Evolutionary conservation across 2,797 vertebrate species (phyloP).

Genomic region (Benthosema pterotum): DNA sequence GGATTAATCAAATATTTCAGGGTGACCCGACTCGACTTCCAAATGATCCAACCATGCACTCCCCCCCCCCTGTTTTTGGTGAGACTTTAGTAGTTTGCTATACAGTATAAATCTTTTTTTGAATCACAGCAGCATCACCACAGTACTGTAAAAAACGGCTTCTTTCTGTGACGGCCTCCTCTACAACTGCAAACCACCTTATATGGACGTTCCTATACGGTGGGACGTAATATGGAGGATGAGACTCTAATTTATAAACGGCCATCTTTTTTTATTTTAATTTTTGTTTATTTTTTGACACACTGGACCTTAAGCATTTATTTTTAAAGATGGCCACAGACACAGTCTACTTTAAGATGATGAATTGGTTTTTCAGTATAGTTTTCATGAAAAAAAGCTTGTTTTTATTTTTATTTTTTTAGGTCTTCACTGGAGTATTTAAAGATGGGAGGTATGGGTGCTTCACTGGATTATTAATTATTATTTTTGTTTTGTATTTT

Average conservation of each 20-base stretch:
- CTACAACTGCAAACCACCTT: conserved; percentile 33
- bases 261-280: conserved; percentile 64
- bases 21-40: conserved; percentile 31
- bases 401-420: conserved; percentile 25
- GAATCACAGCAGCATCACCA: conserved; percentile 41
- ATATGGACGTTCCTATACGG: conserved; percentile 32
- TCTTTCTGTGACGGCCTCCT: conserved; percentile 43
- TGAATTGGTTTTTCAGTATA: conserved; percentile 41
- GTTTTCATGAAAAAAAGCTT: conserved; percentile 22
- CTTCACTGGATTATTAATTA: conserved; percentile 42
- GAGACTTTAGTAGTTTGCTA: conserved; percentile 38
- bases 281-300: conserved; percentile 70
- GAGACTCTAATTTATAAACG: conserved; percentile 66
- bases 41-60: conserved; percentile 45
- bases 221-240: conserved; percentile 26
- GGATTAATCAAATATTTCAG: too few relatives aligned
- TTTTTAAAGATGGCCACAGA: conserved; percentile 55
- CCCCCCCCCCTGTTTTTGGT: too few relatives aligned
- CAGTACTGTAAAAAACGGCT: conserved; percentile 56
- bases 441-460: conserved; percentile 66
- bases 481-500: conserved; percentile 18
- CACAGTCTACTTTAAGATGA: conserved; percentile 75
- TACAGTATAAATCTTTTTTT: conserved; percentile 37
- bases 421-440: conserved; percentile 79
- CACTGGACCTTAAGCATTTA: conserved; percentile 73